phyloP scores from a whole-genome alignment of 2,797 vertebrate genomes.

The Pelodytes ibericus region DNA sequence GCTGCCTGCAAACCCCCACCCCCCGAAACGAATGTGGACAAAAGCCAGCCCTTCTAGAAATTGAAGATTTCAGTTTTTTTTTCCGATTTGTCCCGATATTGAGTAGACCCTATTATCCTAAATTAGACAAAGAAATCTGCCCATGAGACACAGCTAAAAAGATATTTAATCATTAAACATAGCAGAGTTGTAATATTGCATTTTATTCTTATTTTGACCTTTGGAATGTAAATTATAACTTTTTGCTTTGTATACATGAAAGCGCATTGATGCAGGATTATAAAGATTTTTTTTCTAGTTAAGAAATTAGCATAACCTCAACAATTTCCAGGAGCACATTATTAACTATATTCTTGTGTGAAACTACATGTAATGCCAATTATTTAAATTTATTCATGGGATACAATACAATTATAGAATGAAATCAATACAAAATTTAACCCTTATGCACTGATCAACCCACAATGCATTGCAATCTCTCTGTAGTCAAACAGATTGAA shows the following conservation, averaged over 20 bases:
- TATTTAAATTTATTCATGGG: constrained; percentile 51
- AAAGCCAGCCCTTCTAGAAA: too few species aligned
- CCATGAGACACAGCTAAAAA: background rate
- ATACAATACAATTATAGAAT: constrained; percentile 39
- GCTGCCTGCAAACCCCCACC: too few species aligned
- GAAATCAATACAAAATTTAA: constrained; percentile 31
- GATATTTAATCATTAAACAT: background rate
- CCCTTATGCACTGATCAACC: background rate
- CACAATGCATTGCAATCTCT: background rate
- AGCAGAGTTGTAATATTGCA: background rate
- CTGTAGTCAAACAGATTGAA: background rate
- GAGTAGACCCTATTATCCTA: too few species aligned
- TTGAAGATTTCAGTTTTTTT: too few species aligned
- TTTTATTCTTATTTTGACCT: constrained; percentile 23
- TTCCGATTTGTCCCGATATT: too few species aligned
- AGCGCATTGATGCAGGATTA: constrained; percentile 9
- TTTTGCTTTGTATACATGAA: constrained; percentile 20
- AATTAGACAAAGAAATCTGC: too few species aligned
- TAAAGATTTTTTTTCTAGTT: constrained; percentile 1
- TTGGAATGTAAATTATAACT: constrained; percentile 28
- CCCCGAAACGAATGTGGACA: too few species aligned
- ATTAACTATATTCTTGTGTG: constrained; percentile 32
- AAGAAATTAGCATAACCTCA: constrained; percentile 18
- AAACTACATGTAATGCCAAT: constrained; percentile 35
- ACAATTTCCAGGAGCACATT: constrained; percentile 18